A percentile compares a stretch with the other conserved stretches of the same genome.
Conservation (phyloP, 2,797 vertebrate species). For the Squalus acanthias region DNA sequence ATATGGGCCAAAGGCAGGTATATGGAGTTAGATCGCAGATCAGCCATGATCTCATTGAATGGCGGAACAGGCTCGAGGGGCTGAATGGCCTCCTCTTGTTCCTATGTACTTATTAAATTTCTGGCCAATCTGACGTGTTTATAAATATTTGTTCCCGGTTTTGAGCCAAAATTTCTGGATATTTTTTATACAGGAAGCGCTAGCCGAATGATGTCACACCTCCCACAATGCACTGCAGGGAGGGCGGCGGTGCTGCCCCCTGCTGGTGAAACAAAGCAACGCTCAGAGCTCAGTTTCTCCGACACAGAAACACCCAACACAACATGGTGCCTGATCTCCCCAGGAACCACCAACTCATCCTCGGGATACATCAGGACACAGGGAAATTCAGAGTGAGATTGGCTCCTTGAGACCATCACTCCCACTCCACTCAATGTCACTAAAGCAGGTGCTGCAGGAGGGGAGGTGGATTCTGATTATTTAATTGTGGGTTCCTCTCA, state of each 20-base stretch:
- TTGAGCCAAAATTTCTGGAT: neutral
- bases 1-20: too few relatives aligned
- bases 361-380: neutral
- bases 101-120: neutral
- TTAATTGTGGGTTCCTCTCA: neutral
- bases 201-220: neutral
- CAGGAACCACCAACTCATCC: too few relatives aligned
- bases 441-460: neutral
- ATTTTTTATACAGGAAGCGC: neutral
- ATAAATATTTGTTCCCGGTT: neutral
- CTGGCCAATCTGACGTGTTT: neutral
- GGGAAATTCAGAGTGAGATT: neutral
- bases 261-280: neutral
- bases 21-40: too few relatives aligned
- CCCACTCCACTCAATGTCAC: too few relatives aligned
- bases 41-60: neutral
- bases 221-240: neutral
- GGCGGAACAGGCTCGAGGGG: neutral
- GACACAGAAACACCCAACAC: neutral
- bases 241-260: neutral
- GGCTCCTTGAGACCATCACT: too few relatives aligned
- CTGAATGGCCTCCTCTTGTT: neutral
- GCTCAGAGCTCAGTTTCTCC: neutral
- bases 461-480: neutral
- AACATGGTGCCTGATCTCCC: neutral